Evolutionary conservation across 2,888 invertebrate genomes (phyloP).

Genomic region (Orthosia gothica): DNA sequence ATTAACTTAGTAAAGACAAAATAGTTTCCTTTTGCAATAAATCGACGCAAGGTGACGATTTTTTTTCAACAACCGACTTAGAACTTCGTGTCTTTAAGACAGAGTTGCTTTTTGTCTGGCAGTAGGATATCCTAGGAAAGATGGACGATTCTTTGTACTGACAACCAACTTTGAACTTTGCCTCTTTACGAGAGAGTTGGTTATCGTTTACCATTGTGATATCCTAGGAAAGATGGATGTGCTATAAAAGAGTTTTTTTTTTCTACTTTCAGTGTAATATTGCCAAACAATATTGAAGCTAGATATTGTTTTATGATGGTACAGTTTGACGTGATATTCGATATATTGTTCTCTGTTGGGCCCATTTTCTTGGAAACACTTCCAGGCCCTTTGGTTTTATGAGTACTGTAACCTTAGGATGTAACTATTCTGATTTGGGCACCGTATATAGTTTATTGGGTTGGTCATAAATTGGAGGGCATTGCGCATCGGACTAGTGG

Average conservation of each 20-base stretch:
- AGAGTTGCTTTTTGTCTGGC: slow-evolving; percentile 32
- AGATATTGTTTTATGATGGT: slow-evolving; percentile 64
- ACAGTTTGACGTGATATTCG: slow-evolving; percentile 49
- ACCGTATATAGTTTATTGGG: slow-evolving; percentile 26
- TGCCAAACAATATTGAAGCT: slow-evolving; percentile 64
- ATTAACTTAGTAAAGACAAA: slow-evolving; percentile 54
- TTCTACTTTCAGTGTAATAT: slow-evolving; percentile 55
- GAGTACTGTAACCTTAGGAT: background rate
- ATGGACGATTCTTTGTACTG: slow-evolving; percentile 31
- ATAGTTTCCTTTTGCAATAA: slow-evolving; percentile 51
- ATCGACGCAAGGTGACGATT: slow-evolving; percentile 41
- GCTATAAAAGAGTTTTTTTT: slow-evolving; percentile 57
- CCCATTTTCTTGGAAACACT: slow-evolving; percentile 40
- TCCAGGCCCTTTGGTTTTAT: slow-evolving; percentile 47
- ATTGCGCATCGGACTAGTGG: background rate
- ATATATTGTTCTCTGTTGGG: slow-evolving; percentile 43
- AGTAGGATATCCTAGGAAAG: slow-evolving; percentile 18
- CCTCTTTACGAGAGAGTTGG: background rate
- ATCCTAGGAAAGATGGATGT: slow-evolving; percentile 55
- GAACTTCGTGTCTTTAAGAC: background rate
- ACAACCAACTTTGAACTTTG: slow-evolving; percentile 31
- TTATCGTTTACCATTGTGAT: slow-evolving; percentile 11
- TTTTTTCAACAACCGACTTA: slow-evolving; percentile 9
- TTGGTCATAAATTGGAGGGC: slow-evolving; percentile 30
- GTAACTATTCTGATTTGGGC: slow-evolving; percentile 32